These are phyloP conservation scores for Cyclina sinensis DNA, from an alignment of 1,140 invertebrate species.

Conservation along the genomic window DNA sequence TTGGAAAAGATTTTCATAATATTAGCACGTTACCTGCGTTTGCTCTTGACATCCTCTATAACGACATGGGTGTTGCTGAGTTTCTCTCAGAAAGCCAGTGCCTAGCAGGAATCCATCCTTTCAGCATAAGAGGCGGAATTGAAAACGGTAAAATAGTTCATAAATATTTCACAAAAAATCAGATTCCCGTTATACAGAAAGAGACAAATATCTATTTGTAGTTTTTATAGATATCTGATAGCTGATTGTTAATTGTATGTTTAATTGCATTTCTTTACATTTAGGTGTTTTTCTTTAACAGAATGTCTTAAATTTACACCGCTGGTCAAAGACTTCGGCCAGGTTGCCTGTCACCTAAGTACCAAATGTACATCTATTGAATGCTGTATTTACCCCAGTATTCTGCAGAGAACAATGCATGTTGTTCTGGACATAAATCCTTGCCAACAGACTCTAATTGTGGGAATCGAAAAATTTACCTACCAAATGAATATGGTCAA, in stretches of 20 bases:
- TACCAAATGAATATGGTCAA: constrained; percentile 8
- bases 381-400: constrained; percentile 31
- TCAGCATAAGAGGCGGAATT: neutral
- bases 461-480: constrained; percentile 54
- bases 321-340: neutral
- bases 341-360: constrained; percentile 12
- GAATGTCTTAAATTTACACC: neutral
- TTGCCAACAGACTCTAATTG: constrained; percentile 11
- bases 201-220: too few species aligned
- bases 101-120: neutral
- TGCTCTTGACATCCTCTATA: constrained; percentile 3
- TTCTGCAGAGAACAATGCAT: neutral
- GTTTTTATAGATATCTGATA: too few species aligned
- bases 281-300: too few species aligned
- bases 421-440: constrained; percentile 10
- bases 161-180: neutral
- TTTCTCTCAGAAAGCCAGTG: neutral
- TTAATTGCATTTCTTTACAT: too few species aligned
- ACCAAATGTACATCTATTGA: constrained; percentile 10
- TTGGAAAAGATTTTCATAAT: neutral
- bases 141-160: neutral
- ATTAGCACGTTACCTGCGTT: neutral
- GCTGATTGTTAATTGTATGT: too few species aligned
- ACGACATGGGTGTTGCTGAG: constrained; percentile 13
- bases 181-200: too few species aligned